Conservation (phyloP, 2,113 vertebrate genomes). For the Oreamnos americanus region DNA sequence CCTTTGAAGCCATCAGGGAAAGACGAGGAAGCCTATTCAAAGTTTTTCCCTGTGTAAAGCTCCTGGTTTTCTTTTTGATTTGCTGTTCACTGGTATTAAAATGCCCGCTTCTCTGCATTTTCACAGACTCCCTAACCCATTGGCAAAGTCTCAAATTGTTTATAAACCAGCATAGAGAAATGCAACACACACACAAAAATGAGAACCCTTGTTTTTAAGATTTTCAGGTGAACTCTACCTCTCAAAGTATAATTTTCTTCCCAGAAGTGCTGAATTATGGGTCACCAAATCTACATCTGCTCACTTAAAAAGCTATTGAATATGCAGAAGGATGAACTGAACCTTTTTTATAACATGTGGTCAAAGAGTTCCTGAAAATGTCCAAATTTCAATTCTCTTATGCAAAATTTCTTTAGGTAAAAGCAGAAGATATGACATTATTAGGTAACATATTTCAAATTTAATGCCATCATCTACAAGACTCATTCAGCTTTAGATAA, state of each 20-base stretch:
- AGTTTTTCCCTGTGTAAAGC: background rate
- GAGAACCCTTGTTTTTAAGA: background rate
- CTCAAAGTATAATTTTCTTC: background rate
- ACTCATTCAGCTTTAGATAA: background rate
- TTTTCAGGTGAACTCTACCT: background rate
- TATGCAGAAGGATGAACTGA: background rate
- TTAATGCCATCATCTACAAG: background rate
- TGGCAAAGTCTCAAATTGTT: background rate
- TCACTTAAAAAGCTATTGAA: background rate
- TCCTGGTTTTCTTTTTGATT: background rate
- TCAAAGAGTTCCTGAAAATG: background rate
- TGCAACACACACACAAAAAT: background rate
- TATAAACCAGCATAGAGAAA: background rate
- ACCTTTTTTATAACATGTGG: background rate
- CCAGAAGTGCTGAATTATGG: background rate
- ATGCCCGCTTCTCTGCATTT: background rate
- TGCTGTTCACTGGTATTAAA: background rate
- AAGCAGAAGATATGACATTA: background rate
- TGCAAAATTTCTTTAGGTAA: background rate
- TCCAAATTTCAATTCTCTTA: background rate
- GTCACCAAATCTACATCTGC: background rate
- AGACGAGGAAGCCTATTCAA: background rate
- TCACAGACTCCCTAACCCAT: background rate
- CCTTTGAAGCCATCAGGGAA: fast-evolving
- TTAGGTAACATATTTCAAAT: background rate